Conservation (phyloP, 2,888 invertebrate genomes). For the Thecophora atra region DNA sequence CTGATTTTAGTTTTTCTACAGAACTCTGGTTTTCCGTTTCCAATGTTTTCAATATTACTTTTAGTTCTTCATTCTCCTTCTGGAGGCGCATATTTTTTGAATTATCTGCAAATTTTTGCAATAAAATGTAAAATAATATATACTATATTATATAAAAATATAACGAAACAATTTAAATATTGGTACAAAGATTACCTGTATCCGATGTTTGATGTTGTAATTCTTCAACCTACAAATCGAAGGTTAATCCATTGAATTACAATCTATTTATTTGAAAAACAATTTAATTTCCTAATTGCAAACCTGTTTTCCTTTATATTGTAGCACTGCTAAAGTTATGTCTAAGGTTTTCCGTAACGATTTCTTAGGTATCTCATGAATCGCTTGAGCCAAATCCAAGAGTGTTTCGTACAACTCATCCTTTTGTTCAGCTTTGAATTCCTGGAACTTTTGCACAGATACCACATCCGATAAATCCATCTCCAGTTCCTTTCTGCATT, state of each 20-base stretch:
- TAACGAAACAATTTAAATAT: no score
- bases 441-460: conserved; percentile 58
- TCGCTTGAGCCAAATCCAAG: conserved; percentile 51
- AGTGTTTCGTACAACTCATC: conserved; percentile 60
- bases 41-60: conserved; percentile 58
- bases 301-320: conserved; percentile 61
- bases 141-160: no score
- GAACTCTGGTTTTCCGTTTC: conserved; percentile 58
- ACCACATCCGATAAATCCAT: conserved; percentile 59
- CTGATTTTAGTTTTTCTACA: conserved; percentile 58
- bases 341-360: conserved; percentile 60
- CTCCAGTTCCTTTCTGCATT: conserved; percentile 6
- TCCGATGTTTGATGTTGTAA: conserved; percentile 45
- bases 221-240: conserved; percentile 46
- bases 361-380: conserved; percentile 61
- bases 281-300: neutral
- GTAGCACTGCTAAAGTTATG: conserved; percentile 58
- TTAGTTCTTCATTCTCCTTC: conserved; percentile 62
- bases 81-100: conserved; percentile 52
- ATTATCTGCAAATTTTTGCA: conserved; percentile 44
- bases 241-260: neutral
- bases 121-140: no score
- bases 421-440: conserved; percentile 55
- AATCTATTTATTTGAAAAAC: no score
- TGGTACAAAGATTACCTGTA: conserved; percentile 40